Evolutionary conservation across 2,888 invertebrate species (phyloP).

Genomic region (Tromatobia lineatoria): DNA sequence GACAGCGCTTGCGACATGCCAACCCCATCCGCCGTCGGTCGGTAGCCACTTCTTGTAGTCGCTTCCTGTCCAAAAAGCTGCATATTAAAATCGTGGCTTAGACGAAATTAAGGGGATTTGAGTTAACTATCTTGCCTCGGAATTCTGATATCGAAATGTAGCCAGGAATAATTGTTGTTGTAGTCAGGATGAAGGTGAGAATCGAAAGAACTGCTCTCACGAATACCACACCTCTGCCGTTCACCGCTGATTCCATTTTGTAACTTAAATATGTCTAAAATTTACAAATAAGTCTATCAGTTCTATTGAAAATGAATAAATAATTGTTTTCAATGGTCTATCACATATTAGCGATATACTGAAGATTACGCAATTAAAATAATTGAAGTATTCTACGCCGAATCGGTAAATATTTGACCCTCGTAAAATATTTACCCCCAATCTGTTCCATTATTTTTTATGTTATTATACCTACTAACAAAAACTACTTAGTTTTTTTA

Average conservation of each 20-base stretch:
- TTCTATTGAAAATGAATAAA: not conserved
- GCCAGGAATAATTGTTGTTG: conserved; percentile 76
- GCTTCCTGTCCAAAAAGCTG: conserved; percentile 77
- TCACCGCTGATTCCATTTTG: conserved; percentile 80
- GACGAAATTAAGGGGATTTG: not conserved
- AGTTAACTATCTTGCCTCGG: conserved; percentile 73
- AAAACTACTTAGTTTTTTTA: too few relatives aligned
- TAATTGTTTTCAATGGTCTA: too few relatives aligned
- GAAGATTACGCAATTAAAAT: too few relatives aligned
- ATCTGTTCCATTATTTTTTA: too few relatives aligned
- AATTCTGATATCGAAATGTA: conserved; percentile 79
- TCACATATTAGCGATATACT: too few relatives aligned
- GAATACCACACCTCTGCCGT: conserved; percentile 76
- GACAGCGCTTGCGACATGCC: conserved; percentile 86
- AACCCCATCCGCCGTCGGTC: conserved; percentile 86
- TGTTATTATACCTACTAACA: too few relatives aligned
- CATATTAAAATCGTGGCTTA: not conserved
- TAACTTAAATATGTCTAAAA: conserved; percentile 81
- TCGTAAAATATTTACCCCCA: too few relatives aligned
- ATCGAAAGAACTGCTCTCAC: conserved; percentile 77
- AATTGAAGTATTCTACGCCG: too few relatives aligned
- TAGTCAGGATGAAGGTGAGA: conserved; percentile 76
- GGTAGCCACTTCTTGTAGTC: conserved; percentile 86
- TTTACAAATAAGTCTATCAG: not conserved
- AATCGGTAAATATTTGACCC: too few relatives aligned